Conservation (phyloP, 2,888 invertebrate species). For the Drosophila meridionalis region DNA sequence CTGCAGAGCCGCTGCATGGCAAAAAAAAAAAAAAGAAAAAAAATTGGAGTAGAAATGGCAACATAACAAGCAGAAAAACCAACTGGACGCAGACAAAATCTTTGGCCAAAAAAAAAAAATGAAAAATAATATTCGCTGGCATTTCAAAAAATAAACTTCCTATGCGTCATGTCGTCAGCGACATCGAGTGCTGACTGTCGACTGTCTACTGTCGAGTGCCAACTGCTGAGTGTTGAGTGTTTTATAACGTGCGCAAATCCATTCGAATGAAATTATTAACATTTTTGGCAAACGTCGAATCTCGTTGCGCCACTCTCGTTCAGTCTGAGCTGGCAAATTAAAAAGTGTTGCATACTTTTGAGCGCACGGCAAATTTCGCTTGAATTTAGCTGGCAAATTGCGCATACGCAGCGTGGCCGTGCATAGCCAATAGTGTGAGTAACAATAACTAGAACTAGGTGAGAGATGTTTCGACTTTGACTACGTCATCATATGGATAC, state of each 20-base stretch:
- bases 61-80: constrained; percentile 2
- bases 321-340: constrained; percentile 12
- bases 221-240: constrained; percentile 59
- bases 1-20: constrained; percentile 22
- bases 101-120: constrained; percentile 5
- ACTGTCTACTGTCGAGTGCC: not conserved
- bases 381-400: constrained; percentile 61
- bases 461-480: not conserved
- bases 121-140: constrained; percentile 26
- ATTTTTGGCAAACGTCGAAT: constrained; percentile 12
- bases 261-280: constrained; percentile 69
- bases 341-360: constrained; percentile 20
- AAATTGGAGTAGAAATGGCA: not conserved
- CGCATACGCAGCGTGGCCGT: constrained; percentile 72
- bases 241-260: constrained; percentile 73
- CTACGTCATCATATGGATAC: not conserved
- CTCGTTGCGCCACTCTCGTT: not conserved
- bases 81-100: constrained; percentile 12
- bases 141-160: constrained; percentile 66
- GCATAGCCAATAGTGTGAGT: constrained; percentile 46
- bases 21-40: constrained; percentile 18
- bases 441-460: not conserved
- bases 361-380: constrained; percentile 37
- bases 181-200: constrained; percentile 59
- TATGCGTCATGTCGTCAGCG: constrained; percentile 62